These are phyloP conservation scores for Bos indicus DNA, from an alignment of 2,113 vertebrate genomes.

Conservation along the genomic window DNA sequence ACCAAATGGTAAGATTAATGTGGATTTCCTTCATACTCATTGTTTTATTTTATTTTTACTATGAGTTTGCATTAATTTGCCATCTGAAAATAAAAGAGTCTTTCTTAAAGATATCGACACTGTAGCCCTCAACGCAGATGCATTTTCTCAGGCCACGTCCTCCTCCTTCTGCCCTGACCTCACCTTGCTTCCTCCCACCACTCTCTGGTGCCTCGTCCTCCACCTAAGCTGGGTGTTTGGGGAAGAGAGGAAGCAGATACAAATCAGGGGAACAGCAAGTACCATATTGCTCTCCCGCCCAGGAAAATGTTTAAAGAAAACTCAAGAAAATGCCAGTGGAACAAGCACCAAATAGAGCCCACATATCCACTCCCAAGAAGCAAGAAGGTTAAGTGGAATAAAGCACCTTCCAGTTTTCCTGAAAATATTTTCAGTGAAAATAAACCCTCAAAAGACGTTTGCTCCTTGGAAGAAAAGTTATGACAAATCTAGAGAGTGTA, in stretches of 20 bases:
- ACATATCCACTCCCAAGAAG: slow-evolving; percentile 27
- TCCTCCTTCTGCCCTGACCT: not conserved
- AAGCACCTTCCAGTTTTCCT: not conserved
- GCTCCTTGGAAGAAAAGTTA: not conserved
- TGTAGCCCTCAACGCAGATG: not conserved
- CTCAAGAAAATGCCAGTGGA: slow-evolving; percentile 35
- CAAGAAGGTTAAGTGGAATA: not conserved
- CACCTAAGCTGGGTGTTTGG: not conserved
- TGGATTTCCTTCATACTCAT: not conserved
- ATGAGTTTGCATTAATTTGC: not conserved
- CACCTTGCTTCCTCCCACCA: not conserved
- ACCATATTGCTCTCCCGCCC: not conserved
- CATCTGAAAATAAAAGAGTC: not conserved
- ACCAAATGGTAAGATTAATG: not conserved
- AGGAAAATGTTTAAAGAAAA: slow-evolving; percentile 42
- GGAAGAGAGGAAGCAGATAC: not conserved
- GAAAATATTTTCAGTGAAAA: slow-evolving; percentile 17
- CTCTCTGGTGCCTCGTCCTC: accelerated
- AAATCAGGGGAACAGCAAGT: slow-evolving; percentile 30
- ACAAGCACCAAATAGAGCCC: slow-evolving; percentile 10
- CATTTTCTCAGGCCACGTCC: not conserved
- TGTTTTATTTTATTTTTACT: not conserved
- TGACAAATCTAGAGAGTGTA: not conserved
- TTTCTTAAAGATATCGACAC: not conserved
- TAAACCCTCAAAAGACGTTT: not conserved